Percentiles rank a stretch among this genome's conserved stretches.
These are phyloP conservation scores for Nycticryphes semicollaris DNA, from an alignment of 2,113 vertebrate genomes.

Conservation along the genomic window DNA sequence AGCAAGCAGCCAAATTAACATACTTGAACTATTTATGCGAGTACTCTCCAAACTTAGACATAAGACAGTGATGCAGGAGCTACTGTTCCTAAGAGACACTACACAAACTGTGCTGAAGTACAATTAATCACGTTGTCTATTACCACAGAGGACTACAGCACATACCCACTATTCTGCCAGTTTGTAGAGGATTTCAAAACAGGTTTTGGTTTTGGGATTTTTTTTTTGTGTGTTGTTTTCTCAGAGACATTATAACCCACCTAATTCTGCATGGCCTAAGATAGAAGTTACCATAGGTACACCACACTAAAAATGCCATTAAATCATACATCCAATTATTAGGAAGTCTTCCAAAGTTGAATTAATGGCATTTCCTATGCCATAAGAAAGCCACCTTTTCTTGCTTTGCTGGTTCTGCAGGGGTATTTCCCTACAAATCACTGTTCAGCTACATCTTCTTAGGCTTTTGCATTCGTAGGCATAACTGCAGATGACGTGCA, in stretches of 20 bases:
- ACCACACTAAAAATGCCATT: neutral
- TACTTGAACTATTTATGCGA: neutral
- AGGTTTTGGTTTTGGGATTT: neutral
- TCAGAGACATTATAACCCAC: neutral
- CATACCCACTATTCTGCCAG: accelerated
- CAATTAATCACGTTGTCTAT: neutral
- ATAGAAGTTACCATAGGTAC: neutral
- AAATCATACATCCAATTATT: neutral
- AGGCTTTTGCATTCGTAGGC: neutral
- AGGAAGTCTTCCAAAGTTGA: neutral
- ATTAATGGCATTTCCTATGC: neutral
- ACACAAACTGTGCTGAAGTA: neutral
- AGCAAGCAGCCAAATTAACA: accelerated
- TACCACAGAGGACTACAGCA: neutral
- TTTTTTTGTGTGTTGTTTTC: neutral
- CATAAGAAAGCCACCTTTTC: neutral
- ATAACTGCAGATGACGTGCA: accelerated
- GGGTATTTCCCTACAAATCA: neutral
- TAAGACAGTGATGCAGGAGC: neutral
- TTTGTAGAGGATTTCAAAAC: neutral
- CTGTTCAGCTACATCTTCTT: accelerated
- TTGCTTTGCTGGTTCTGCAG: neutral
- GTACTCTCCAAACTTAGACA: neutral
- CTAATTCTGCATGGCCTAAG: neutral
- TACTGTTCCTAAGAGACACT: neutral